Base-by-base conservation (phyloP, 2,888 invertebrate genomes). In the Drosophila borealis region DNA sequence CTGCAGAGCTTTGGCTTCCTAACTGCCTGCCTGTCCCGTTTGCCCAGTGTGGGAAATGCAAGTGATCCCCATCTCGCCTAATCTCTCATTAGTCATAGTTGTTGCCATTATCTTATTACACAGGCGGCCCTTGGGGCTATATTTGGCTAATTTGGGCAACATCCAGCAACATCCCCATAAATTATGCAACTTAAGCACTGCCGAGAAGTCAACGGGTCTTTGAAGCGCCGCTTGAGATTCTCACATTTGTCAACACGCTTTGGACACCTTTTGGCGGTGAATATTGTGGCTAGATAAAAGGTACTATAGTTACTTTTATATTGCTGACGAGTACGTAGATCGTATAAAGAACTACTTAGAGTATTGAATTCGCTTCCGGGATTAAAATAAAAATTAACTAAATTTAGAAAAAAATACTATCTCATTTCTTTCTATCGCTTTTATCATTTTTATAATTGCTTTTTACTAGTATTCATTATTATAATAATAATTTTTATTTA, bases 61-160 rank as follows among this genome's bases (percentile, higher is more conserved):
- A 74, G 55, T 51, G 74, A 69, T 73, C 25, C 44, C 46, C 60
- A 53, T 61, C 57, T 63, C 44, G 50, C 25, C 48, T 42, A 67
- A 63, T 59, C 57, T 70, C 70, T 70, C 82, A 85, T 78, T 86
- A 64, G 62, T 56, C 69, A 64, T 17, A 13, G 45, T n/a, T 53
- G n/a, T 17, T 44, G 57, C 2, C 59, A 13, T 11, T 53, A 67
- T 74, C 72, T 71, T 82, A 80, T 83, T 82, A 82, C 57, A 55
- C 57, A 55, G 46, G 34, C 46, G 46, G 63, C 51, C 76, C 64
- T 59, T 51, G 33, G 44, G 63, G 71, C 71, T 57, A 65, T 64
- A 70, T 80, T 89, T 89, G 89, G 84, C 73, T 79, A 81, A 89
- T 87, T 84, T 80, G 75, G 64, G 64, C 67, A 64, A 59, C 50